Evolutionary conservation across 2,888 invertebrate species (phyloP).

Genomic region (Deilephila porcellus): DNA sequence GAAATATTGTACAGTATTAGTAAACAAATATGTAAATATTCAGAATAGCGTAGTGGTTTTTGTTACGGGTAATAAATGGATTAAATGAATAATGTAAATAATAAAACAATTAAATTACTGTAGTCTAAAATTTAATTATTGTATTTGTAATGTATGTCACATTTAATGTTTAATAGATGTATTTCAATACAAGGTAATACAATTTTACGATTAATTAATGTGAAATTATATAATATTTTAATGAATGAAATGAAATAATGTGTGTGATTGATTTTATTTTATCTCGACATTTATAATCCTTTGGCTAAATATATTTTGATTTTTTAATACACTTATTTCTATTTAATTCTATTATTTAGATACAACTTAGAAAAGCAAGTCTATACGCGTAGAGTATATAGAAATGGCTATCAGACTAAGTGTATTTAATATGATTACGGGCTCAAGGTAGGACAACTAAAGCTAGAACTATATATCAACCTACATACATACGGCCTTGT

Average conservation of each 20-base stretch:
- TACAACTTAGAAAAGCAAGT: background rate
- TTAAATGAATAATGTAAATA: slow-evolving; percentile 11
- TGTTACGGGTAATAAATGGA: slow-evolving; percentile 21
- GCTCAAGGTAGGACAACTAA: too few species aligned
- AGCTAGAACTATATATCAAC: too few species aligned
- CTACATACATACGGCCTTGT: too few species aligned
- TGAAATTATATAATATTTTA: background rate
- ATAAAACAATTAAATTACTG: background rate
- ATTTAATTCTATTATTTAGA: background rate
- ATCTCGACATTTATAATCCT: background rate
- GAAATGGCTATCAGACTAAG: too few species aligned
- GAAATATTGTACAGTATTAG: slow-evolving; percentile 17
- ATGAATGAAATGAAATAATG: too few species aligned
- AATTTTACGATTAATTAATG: background rate
- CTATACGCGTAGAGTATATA: too few species aligned
- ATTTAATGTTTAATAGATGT: slow-evolving; percentile 9
- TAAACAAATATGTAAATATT: background rate
- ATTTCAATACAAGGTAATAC: slow-evolving; percentile 14
- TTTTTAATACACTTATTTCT: background rate
- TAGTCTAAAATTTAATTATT: background rate
- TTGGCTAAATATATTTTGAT: background rate
- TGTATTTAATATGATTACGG: too few species aligned
- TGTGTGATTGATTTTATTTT: background rate
- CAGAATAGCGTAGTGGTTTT: slow-evolving; percentile 12
- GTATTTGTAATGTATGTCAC: slow-evolving; percentile 17